Conservation (phyloP, 1,140 invertebrate genomes). For the Phymorhynchus buccinoides region DNA sequence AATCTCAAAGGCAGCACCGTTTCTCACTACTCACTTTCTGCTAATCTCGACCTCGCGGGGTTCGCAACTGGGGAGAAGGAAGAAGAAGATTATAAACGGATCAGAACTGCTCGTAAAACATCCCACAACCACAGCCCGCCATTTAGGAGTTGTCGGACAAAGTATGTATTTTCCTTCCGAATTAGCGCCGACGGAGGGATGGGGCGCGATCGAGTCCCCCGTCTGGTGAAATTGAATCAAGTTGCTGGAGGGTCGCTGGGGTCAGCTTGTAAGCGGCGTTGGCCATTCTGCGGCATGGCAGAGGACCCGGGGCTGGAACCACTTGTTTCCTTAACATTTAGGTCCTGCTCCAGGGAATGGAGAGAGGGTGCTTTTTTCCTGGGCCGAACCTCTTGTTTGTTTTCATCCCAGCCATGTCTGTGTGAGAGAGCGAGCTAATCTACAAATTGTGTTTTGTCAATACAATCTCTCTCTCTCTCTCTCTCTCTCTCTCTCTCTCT, state of each 20-base stretch:
- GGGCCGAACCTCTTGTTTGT: neutral
- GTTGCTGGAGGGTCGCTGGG: neutral
- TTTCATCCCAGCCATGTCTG: neutral
- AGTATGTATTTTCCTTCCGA: constrained; percentile 40
- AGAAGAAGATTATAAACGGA: constrained; percentile 32
- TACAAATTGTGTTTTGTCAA: neutral
- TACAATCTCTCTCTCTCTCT: too few relatives aligned
- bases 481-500: too few relatives aligned
- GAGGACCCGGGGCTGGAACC: neutral
- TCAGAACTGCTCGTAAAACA: constrained; percentile 31
- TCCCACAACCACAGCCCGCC: constrained; percentile 23
- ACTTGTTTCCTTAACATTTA: constrained; percentile 2
- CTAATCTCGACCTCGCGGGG: neutral
- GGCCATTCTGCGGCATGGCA: constrained; percentile 20
- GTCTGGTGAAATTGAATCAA: constrained; percentile 40
- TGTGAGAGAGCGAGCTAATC: neutral
- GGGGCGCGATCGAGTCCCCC: constrained; percentile 24
- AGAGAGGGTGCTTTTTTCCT: too few relatives aligned
- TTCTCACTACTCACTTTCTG: neutral
- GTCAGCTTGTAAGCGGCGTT: constrained; percentile 6
- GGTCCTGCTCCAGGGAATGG: neutral
- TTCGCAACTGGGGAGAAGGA: neutral
- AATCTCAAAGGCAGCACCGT: constrained; percentile 28
- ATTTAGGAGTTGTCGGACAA: constrained; percentile 36
- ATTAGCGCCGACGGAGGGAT: constrained; percentile 25